Evolutionary conservation across 1,140 invertebrate species (phyloP).

Genomic region (Pseudomyrmex concolor): DNA sequence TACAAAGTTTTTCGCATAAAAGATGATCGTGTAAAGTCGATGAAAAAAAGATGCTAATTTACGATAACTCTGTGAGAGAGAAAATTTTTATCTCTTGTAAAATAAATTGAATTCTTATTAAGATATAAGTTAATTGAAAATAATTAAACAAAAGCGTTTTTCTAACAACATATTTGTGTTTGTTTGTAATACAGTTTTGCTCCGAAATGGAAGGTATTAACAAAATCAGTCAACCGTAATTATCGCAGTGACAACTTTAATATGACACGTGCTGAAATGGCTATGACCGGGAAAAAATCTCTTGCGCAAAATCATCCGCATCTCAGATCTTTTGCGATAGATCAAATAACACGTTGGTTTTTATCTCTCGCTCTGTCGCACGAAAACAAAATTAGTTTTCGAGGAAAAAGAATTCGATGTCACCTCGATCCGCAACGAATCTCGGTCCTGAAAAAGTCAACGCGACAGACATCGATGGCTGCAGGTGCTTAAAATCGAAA

Average conservation of each 20-base stretch:
- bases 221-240: neutral
- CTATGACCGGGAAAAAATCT: neutral
- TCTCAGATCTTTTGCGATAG: neutral
- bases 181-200: neutral
- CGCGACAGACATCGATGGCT: conserved; percentile 1
- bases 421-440: neutral
- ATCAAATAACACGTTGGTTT: conserved; percentile 15
- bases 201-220: neutral
- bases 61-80: too few relatives aligned
- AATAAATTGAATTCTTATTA: neutral
- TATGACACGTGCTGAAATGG: neutral
- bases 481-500: neutral
- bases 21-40: neutral
- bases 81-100: neutral
- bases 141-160: neutral
- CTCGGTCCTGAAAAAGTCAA: conserved; percentile 19
- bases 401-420: conserved; percentile 29
- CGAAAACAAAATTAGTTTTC: conserved; percentile 33
- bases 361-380: conserved; percentile 3
- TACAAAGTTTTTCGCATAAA: neutral
- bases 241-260: conserved; percentile 12
- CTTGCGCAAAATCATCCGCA: neutral
- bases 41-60: neutral
- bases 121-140: too few relatives aligned
- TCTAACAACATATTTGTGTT: neutral